Evolutionary conservation across 2,888 invertebrate species (phyloP), one percentile per base, ranked within the genome.

Genomic region (Apeira syringaria): DNA sequence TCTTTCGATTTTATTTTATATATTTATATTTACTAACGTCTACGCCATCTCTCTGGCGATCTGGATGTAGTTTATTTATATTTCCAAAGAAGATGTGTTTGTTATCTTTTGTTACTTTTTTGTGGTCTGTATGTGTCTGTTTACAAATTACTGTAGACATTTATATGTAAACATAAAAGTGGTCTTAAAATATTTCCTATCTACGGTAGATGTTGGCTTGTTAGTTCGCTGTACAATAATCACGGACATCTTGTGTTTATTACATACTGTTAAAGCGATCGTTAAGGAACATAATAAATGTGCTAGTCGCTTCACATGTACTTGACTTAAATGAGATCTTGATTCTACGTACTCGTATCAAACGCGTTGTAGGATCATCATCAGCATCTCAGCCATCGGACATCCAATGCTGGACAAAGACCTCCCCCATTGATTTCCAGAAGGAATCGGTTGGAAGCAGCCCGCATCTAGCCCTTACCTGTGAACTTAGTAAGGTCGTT

Each of bases 201-300:
- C 46, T 52, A 52, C 40, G 44, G 53, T 38, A 17, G 36, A 56
- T 35, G 59, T n/a, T n/a, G n/a, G n/a, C n/a, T n/a, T n/a, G n/a
- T n/a, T n/a, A 59, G 44, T 56, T 53, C 51, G 46, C 26, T 36
- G 56, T 52, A 53, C 24, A 53, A 44, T 39, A 51, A 52, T 50
- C 64, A 62, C 53, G 60, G 59, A 57, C 64, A 61, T 61, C 52
- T 59, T 50, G 38, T 47, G 53, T 46, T 50, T 53, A 53, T 65
- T 62, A 71, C 68, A 63, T 65, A 69, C 57, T 65, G 52, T 65
- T 67, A 64, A 59, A 60, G 60, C 56, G 59, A 64, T 72, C 64
- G 68, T 72, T 70, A 70, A 32, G 59, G 63, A 51, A 37, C 56
- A 56, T 58, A 62, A 53, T 62, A 61, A 68, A 67, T 68, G 57